phyloP scores from a whole-genome alignment of 2,113 vertebrate species.

The Mirounga angustirostris region DNA sequence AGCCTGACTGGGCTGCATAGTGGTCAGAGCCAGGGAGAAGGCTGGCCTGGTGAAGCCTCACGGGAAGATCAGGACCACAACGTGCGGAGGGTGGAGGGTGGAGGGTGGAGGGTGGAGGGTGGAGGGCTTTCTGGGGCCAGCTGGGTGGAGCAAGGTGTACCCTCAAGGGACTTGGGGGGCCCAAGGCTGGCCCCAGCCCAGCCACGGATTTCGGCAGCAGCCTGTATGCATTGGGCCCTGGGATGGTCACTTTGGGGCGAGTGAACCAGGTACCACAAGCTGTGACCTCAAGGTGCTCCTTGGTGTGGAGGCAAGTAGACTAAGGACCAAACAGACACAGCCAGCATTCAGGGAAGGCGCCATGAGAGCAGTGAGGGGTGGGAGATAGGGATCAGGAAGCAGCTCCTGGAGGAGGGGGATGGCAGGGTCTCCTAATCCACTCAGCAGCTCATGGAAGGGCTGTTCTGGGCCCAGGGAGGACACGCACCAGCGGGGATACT shows the following conservation, averaged over 20 bases:
- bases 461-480: neutral
- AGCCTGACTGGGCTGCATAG: neutral
- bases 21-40: neutral
- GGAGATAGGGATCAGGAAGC: neutral
- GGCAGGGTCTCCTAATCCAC: neutral
- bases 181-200: neutral
- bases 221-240: accelerated
- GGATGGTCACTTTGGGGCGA: neutral
- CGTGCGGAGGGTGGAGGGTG: too few relatives aligned
- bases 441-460: neutral
- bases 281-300: neutral
- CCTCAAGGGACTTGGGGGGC: neutral
- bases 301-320: neutral
- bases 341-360: neutral
- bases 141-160: neutral
- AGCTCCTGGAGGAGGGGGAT: neutral
- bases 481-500: neutral
- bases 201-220: neutral
- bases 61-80: neutral
- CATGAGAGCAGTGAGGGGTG: neutral
- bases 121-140: neutral
- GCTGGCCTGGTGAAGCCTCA: neutral
- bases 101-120: neutral
- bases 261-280: neutral
- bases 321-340: neutral